Percentiles rank a stretch among this genome's conserved stretches.
phyloP scores from a whole-genome alignment of 2,888 invertebrate species.

The Pycnomerus fuliginosus region DNA sequence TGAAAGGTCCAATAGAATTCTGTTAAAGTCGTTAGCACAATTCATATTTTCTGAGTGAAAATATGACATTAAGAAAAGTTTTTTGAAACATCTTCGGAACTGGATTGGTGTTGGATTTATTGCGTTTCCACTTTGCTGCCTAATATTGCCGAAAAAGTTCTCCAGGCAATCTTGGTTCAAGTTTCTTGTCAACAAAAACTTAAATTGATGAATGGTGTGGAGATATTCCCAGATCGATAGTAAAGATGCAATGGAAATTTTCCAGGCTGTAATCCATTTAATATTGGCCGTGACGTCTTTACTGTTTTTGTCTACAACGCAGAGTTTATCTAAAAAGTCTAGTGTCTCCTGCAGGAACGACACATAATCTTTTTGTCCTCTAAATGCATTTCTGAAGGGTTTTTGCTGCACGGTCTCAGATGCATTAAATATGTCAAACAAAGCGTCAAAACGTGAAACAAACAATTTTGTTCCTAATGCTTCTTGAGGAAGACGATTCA shows the following conservation, averaged over 20 bases:
- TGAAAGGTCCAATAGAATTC: conserved; percentile 21
- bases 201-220: not conserved
- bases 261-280: not conserved
- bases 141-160: conserved; percentile 3
- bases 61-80: conserved; percentile 22
- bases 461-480: not conserved
- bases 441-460: not conserved
- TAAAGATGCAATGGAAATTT: not conserved
- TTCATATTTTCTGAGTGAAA: conserved; percentile 21
- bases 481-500: not conserved
- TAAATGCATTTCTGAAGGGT: not conserved
- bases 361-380: not conserved
- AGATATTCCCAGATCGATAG: not conserved
- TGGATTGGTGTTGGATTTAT: conserved; percentile 2
- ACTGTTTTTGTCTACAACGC: not conserved
- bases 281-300: not conserved
- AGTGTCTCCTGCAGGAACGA: not conserved
- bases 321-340: not conserved
- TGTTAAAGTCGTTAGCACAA: conserved; percentile 23
- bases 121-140: conserved; percentile 1
- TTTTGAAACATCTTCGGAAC: conserved; percentile 23
- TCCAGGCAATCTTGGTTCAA: conserved; percentile 4
- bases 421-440: conserved; percentile 1
- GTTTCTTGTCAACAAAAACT: not conserved
- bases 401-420: not conserved